These are phyloP conservation scores for Allolobophora icterica DNA, from an alignment of 2,888 invertebrate species.

Conservation along the genomic window DNA sequence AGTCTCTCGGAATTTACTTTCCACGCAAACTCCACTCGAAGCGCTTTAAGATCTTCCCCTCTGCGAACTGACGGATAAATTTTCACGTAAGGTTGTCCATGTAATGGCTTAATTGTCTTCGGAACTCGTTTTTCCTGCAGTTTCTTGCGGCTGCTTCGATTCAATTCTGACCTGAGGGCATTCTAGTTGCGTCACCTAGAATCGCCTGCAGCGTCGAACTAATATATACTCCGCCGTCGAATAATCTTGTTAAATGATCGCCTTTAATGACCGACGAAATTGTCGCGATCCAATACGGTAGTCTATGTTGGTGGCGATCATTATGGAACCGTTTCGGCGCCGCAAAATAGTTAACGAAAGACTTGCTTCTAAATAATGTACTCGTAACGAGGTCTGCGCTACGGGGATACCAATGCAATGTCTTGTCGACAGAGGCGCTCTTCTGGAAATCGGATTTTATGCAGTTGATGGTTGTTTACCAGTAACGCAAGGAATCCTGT, in stretches of 20 bases:
- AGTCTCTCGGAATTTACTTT: not conserved
- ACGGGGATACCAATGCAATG: not conserved
- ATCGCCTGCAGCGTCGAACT: not conserved
- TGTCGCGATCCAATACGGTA: not conserved
- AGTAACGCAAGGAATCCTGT: not conserved
- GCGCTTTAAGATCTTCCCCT: not conserved
- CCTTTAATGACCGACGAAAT: not conserved
- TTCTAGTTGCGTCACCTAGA: not conserved
- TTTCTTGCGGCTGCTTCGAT: not conserved
- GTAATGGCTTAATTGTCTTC: not conserved
- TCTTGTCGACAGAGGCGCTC: not conserved
- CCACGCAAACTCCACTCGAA: not conserved
- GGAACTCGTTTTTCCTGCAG: not conserved
- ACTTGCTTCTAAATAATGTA: not conserved
- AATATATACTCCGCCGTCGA: not conserved
- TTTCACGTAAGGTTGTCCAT: not conserved
- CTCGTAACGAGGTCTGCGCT: not conserved
- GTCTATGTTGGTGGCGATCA: not conserved
- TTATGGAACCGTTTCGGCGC: not conserved
- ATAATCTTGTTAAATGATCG: slow-evolving; percentile 17
- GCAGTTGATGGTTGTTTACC: not conserved
- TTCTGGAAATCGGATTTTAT: not conserved
- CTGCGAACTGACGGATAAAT: not conserved
- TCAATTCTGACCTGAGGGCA: not conserved
- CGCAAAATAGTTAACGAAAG: not conserved